Conservation (phyloP, 2,888 invertebrate genomes). For the Dryomyza anilis region DNA sequence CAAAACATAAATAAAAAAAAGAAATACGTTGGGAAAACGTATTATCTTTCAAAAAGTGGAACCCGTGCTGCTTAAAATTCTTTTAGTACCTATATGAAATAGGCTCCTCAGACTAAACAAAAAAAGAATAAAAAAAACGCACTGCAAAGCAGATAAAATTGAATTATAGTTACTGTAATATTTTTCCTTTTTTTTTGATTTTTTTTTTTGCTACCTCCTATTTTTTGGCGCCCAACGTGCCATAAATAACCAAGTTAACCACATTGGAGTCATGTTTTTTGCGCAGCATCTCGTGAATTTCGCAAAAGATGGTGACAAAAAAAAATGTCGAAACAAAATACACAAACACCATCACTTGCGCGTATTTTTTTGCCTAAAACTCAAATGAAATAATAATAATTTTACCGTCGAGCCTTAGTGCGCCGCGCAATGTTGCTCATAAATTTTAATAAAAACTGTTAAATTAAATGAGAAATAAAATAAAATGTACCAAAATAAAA, state of each 20-base stretch:
- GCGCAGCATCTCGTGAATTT: background rate
- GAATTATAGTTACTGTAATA: constrained; percentile 11
- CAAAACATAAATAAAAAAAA: no score
- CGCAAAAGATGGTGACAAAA: background rate
- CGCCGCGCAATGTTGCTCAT: background rate
- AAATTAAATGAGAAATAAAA: constrained; percentile 4
- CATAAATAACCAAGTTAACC: constrained; percentile 7
- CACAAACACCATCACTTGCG: background rate
- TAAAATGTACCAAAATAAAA: background rate
- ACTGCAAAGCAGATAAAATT: background rate
- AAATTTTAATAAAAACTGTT: constrained; percentile 17
- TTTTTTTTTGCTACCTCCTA: no score
- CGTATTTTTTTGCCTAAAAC: background rate
- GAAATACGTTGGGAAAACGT: no score
- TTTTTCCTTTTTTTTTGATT: background rate
- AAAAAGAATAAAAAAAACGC: no score
- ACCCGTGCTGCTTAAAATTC: no score
- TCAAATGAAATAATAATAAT: constrained; percentile 2
- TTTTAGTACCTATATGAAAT: no score
- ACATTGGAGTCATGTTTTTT: background rate
- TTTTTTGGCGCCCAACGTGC: constrained; percentile 9
- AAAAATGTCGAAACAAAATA: background rate
- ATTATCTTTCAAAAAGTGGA: no score
- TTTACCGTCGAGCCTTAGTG: background rate
- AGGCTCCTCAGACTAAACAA: no score